phyloP scores from a whole-genome alignment of 2,888 invertebrate species.

The Nomada fabriciana region DNA sequence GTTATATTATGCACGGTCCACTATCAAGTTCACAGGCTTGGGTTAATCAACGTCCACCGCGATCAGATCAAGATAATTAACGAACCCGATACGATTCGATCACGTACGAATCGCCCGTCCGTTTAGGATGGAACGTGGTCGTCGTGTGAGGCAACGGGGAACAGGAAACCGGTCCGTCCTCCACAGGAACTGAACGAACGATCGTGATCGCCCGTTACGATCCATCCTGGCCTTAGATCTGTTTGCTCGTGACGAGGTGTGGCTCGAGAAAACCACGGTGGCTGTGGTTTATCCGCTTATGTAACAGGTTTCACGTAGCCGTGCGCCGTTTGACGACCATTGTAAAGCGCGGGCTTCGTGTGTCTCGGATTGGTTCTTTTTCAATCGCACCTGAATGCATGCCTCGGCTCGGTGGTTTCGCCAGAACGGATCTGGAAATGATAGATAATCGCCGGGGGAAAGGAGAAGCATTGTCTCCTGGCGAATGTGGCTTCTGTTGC shows the following conservation, averaged over 20 bases:
- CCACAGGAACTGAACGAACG: slow-evolving; percentile 20
- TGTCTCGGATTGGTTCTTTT: slow-evolving; percentile 20
- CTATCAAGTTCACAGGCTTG: no score
- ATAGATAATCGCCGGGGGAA: slow-evolving; percentile 27
- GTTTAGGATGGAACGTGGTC: background rate
- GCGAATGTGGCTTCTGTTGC: no score
- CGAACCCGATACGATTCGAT: background rate
- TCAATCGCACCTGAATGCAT: slow-evolving; percentile 18
- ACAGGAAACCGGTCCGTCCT: slow-evolving; percentile 38
- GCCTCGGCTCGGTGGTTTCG: slow-evolving; percentile 16
- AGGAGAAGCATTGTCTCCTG: slow-evolving; percentile 6
- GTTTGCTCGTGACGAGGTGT: slow-evolving; percentile 52
- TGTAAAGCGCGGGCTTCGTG: slow-evolving; percentile 38
- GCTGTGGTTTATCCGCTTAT: slow-evolving; percentile 32
- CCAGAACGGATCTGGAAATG: slow-evolving; percentile 38
- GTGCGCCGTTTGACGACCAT: slow-evolving; percentile 21
- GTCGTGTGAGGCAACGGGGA: background rate
- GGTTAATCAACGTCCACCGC: background rate
- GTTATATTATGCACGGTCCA: no score
- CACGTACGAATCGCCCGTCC: background rate
- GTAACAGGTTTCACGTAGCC: slow-evolving; percentile 49
- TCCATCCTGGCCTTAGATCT: slow-evolving; percentile 27
- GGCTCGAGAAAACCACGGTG: slow-evolving; percentile 37
- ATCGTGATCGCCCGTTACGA: slow-evolving; percentile 29
- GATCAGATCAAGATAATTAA: background rate